Percentiles rank a stretch among this genome's conserved stretches.
These are phyloP conservation scores for Trichogramma evanescens DNA, from an alignment of 2,888 invertebrate genomes.

Conservation along the genomic window DNA sequence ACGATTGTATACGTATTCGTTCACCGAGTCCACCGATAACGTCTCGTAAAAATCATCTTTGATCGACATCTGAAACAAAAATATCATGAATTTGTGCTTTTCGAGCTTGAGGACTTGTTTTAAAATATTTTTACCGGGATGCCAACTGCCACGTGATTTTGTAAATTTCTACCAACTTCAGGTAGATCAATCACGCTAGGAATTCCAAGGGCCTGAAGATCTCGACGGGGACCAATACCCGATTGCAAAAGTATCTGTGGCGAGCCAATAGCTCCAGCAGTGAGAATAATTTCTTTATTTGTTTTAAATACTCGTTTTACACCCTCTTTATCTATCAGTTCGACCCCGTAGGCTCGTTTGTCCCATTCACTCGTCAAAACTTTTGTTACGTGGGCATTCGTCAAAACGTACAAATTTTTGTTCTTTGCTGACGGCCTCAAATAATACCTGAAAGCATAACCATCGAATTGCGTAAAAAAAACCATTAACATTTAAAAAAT, in stretches of 20 bases:
- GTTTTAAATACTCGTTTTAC: conserved; percentile 41
- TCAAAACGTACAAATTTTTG: conserved; percentile 49
- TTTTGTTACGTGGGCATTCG: conserved; percentile 49
- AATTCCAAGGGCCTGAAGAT: conserved; percentile 41
- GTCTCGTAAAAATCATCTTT: conserved; percentile 34
- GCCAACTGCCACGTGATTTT: conserved; percentile 43
- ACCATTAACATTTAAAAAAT: background rate
- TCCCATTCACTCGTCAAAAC: conserved; percentile 37
- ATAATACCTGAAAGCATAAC: conserved; percentile 44
- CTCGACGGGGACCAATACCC: conserved; percentile 50
- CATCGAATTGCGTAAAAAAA: background rate
- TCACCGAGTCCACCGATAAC: conserved; percentile 36
- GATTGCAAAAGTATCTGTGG: conserved; percentile 53
- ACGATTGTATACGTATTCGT: conserved; percentile 38
- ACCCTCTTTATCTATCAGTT: conserved; percentile 45
- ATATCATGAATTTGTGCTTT: background rate
- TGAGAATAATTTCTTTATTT: conserved; percentile 51
- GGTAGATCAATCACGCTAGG: conserved; percentile 36
- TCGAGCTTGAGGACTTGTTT: background rate
- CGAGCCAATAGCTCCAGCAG: conserved; percentile 51
- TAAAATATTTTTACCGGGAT: conserved; percentile 27
- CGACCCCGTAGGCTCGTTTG: conserved; percentile 55
- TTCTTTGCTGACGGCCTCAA: conserved; percentile 44
- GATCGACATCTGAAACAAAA: conserved; percentile 26
- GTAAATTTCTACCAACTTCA: conserved; percentile 39